phyloP scores from a whole-genome alignment of 2,797 vertebrate genomes.

The Mycteria americana region DNA sequence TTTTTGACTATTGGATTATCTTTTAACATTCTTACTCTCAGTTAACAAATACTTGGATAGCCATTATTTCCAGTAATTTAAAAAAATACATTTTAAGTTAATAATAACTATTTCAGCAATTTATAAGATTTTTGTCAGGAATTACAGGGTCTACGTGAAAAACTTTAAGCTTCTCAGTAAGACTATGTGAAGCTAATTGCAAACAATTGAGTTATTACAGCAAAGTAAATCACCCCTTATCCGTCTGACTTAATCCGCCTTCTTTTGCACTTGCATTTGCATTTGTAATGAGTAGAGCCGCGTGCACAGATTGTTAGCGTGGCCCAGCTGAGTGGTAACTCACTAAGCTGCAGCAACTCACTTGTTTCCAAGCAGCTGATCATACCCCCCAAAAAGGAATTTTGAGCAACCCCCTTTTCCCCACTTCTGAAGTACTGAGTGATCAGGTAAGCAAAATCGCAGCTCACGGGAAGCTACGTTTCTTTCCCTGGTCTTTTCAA shows the following conservation, averaged over 20 bases:
- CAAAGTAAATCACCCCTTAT: background rate
- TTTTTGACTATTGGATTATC: background rate
- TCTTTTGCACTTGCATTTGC: background rate
- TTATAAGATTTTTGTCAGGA: background rate
- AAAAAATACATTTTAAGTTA: background rate
- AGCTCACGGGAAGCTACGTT: background rate
- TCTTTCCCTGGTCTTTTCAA: background rate
- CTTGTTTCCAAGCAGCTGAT: background rate
- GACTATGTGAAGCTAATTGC: background rate
- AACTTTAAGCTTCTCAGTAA: background rate
- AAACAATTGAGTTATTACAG: conserved; percentile 1
- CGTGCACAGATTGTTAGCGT: background rate
- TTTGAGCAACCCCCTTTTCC: background rate
- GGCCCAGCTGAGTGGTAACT: background rate
- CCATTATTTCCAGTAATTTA: background rate
- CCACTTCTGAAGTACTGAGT: background rate
- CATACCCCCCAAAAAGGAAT: background rate
- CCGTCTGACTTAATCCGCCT: background rate
- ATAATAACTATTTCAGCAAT: background rate
- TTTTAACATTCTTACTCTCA: background rate
- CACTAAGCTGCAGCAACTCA: background rate
- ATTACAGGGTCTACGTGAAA: background rate
- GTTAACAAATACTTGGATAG: background rate
- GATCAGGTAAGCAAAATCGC: background rate
- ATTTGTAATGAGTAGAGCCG: background rate